Conservation (phyloP, 2,888 invertebrate genomes). For the Dicyrtoma fusca region DNA sequence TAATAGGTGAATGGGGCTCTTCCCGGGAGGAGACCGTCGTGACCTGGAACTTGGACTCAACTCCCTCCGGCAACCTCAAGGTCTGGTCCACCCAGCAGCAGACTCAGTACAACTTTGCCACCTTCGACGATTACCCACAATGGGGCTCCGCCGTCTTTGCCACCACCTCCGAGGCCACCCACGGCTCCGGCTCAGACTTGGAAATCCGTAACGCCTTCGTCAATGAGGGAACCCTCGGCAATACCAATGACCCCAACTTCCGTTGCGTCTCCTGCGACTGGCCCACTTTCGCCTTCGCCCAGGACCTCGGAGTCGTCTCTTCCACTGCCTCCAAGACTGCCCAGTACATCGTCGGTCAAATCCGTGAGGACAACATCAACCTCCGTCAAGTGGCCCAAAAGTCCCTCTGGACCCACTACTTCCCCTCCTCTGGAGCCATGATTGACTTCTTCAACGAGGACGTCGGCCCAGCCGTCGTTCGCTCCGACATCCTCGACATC, state of each 20-base stretch:
- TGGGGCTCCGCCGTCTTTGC: constrained; percentile 50
- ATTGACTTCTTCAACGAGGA: constrained; percentile 47
- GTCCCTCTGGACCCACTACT: constrained; percentile 48
- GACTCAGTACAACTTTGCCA: constrained; percentile 38
- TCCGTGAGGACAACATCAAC: constrained; percentile 48
- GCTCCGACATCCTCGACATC: constrained; percentile 39
- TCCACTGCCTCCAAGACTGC: constrained; percentile 3
- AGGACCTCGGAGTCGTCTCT: constrained; percentile 43
- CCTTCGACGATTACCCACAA: constrained; percentile 40
- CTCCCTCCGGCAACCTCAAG: constrained; percentile 30
- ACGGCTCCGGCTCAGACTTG: constrained; percentile 36
- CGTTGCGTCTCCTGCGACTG: constrained; percentile 45
- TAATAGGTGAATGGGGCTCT: constrained; percentile 44
- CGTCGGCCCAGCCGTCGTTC: constrained; percentile 11
- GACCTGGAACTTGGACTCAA: constrained; percentile 37
- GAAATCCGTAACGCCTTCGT: constrained; percentile 38
- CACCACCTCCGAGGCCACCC: constrained; percentile 37
- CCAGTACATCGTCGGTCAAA: constrained; percentile 46
- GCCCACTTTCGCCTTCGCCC: constrained; percentile 47
- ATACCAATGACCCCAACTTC: constrained; percentile 46
- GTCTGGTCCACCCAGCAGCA: constrained; percentile 40
- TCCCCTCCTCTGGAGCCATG: constrained; percentile 25
- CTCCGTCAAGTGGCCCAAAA: constrained; percentile 37
- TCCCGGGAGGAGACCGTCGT: constrained; percentile 20
- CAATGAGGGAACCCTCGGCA: constrained; percentile 34